Conservation (phyloP, 2,888 invertebrate genomes). For the Idaea biselata region DNA sequence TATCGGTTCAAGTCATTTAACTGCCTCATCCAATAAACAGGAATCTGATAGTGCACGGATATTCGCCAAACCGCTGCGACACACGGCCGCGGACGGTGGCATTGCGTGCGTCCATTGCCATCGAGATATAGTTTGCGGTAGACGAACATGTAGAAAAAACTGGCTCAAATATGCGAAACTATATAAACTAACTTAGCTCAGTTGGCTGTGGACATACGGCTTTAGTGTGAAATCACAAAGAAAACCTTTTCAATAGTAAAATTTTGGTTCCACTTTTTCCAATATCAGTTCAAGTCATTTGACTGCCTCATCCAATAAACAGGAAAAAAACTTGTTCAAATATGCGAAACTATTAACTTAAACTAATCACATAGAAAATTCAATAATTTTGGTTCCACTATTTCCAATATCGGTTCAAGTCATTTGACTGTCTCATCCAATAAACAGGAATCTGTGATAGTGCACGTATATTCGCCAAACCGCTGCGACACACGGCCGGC, state of each 20-base stretch:
- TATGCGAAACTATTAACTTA: no score
- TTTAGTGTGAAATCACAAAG: no score
- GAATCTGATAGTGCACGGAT: constrained; percentile 46
- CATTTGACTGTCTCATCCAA: constrained; percentile 23
- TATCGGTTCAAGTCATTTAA: neutral
- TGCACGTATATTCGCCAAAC: constrained; percentile 66
- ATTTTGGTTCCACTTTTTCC: neutral
- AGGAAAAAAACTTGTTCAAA: no score
- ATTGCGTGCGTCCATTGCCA: constrained; percentile 67
- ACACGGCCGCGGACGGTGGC: constrained; percentile 49
- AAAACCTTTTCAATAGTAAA: neutral
- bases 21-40: constrained; percentile 28
- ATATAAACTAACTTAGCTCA: no score
- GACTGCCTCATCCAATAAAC: constrained; percentile 26
- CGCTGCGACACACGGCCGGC: constrained; percentile 69
- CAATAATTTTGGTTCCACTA: neutral
- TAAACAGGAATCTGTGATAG: constrained; percentile 36
- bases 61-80: constrained; percentile 75
- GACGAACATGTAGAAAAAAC: no score
- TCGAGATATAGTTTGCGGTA: no score
- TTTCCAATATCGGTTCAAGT: neutral
- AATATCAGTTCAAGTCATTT: neutral
- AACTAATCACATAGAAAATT: neutral
- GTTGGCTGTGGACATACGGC: no score
- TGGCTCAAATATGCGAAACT: no score